Conservation (phyloP, 2,888 invertebrate genomes). For the Cryptocheilus praepositus region DNA sequence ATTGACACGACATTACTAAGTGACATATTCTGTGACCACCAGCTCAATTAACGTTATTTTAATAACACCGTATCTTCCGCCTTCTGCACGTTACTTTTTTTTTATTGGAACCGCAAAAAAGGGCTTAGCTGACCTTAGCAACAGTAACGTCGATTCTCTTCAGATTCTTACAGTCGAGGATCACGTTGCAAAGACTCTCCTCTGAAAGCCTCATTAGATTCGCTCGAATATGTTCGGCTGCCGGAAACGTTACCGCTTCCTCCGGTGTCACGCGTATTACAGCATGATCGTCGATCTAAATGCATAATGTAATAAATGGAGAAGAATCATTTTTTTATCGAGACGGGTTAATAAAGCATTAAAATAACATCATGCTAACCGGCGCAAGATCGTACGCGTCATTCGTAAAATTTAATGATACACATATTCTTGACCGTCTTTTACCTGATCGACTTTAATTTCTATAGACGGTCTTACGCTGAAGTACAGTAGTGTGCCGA, state of each 20-base stretch:
- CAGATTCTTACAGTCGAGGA: constrained; percentile 77
- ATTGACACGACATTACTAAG: no score
- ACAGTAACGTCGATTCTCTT: constrained; percentile 80
- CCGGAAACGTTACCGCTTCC: constrained; percentile 86
- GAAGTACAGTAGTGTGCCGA: constrained; percentile 76
- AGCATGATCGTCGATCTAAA: constrained; percentile 68
- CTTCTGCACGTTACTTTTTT: no score
- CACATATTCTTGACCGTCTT: no score
- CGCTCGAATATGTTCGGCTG: constrained; percentile 84
- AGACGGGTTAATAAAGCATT: no score
- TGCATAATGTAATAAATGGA: no score
- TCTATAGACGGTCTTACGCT: constrained; percentile 76
- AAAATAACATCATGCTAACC: no score
- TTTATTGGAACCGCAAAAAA: constrained; percentile 5
- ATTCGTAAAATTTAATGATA: no score
- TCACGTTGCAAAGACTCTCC: constrained; percentile 60
- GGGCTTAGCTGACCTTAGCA: constrained; percentile 75
- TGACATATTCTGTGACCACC: no score
- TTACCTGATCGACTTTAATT: constrained; percentile 53
- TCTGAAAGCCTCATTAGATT: constrained; percentile 69
- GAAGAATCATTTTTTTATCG: no score
- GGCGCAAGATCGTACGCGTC: no score
- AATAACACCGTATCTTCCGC: no score
- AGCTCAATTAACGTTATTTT: no score
- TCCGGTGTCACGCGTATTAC: constrained; percentile 81